phyloP scores from a whole-genome alignment of 2,888 invertebrate genomes.

The Venustoraphidia nigricollis region DNA sequence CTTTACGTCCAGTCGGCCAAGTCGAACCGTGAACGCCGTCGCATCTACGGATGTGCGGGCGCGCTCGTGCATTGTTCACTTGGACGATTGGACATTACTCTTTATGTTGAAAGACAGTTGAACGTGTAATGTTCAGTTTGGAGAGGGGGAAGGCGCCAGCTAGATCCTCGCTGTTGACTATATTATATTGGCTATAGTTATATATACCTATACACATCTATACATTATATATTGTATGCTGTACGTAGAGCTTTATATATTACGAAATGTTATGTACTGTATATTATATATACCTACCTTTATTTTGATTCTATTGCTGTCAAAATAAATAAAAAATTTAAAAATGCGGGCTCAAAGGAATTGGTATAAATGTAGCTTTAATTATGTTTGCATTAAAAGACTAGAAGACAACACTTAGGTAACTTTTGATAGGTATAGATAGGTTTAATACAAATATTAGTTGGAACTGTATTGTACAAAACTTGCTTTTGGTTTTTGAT shows the following conservation, averaged over 20 bases:
- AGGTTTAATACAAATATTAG: too few relatives aligned
- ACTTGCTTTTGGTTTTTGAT: too few relatives aligned
- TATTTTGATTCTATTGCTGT: too few relatives aligned
- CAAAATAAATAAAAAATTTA: too few relatives aligned
- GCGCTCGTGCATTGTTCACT: conserved; percentile 14
- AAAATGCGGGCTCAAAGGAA: too few relatives aligned
- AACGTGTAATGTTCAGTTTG: conserved; percentile 7
- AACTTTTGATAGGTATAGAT: too few relatives aligned
- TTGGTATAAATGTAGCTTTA: too few relatives aligned
- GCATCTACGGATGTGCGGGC: conserved; percentile 5
- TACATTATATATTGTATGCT: background rate
- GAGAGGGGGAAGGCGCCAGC: conserved; percentile 25
- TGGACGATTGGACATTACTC: conserved; percentile 26
- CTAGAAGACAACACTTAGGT: too few relatives aligned
- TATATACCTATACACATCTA: background rate
- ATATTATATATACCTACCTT: too few relatives aligned
- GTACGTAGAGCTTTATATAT: background rate
- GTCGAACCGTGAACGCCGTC: conserved; percentile 12
- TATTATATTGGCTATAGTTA: conserved; percentile 9
- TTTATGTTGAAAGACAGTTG: conserved; percentile 22
- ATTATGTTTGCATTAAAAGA: too few relatives aligned
- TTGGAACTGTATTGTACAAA: too few relatives aligned
- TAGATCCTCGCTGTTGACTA: conserved; percentile 24
- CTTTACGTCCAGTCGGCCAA: conserved; percentile 27
- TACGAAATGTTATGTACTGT: too few relatives aligned